phyloP scores from a whole-genome alignment of 2,113 vertebrate species.

The Tamias sibiricus region DNA sequence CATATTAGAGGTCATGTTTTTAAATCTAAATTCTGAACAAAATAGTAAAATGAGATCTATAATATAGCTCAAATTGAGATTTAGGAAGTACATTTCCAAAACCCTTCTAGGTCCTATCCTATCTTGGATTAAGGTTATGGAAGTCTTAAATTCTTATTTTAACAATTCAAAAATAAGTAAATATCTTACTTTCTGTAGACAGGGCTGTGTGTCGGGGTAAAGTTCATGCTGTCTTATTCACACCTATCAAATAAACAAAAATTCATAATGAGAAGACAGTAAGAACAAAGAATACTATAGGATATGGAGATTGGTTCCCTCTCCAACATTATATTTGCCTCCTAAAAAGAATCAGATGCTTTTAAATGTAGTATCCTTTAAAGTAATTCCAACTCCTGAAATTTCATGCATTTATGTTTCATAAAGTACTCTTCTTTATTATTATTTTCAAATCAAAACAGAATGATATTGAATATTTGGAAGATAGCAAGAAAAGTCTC shows the following conservation, averaged over 20 bases:
- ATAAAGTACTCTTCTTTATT: not conserved
- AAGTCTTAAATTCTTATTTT: not conserved
- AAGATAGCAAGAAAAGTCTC: constrained; percentile 30
- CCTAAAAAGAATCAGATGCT: not conserved
- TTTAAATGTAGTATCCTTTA: not conserved
- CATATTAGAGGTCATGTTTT: not conserved
- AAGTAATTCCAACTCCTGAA: not conserved
- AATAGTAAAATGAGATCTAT: constrained; percentile 16
- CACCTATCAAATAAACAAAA: constrained; percentile 63
- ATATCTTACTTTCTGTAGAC: constrained; percentile 82
- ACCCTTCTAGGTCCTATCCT: not conserved
- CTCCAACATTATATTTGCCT: not conserved
- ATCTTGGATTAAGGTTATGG: not conserved
- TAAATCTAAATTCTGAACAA: not conserved
- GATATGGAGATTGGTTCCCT: not conserved
- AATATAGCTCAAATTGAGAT: not conserved
- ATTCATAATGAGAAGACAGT: not conserved
- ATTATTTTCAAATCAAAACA: constrained; percentile 41
- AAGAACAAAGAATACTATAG: not conserved
- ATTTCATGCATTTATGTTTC: not conserved
- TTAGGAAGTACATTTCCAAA: not conserved
- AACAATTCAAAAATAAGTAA: constrained; percentile 53
- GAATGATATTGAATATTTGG: not conserved
- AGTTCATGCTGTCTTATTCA: constrained; percentile 61
- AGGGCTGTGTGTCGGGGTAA: constrained; percentile 48